Conservation (phyloP, 2,797 vertebrate species). For the Tachyglossus aculeatus region DNA sequence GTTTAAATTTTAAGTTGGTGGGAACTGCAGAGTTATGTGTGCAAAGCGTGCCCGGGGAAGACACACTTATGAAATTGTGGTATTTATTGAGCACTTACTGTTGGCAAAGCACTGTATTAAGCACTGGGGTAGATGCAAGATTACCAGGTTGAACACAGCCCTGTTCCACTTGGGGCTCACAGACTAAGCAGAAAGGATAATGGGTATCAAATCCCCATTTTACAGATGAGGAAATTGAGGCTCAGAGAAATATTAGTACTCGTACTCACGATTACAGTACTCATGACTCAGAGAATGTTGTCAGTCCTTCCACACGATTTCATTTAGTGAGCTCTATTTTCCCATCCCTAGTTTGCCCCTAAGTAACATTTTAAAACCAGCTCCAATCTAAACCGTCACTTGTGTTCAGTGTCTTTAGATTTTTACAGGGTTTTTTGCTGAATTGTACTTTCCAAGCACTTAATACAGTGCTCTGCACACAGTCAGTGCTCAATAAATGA, state of each 20-base stretch:
- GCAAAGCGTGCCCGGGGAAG: background rate
- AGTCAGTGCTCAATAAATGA: too few species aligned
- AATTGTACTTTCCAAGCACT: too few species aligned
- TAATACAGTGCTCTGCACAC: too few species aligned
- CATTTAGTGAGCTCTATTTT: slow-evolving; percentile 24
- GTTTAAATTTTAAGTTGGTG: background rate
- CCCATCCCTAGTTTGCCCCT: slow-evolving; percentile 39
- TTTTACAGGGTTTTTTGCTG: background rate
- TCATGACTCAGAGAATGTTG: background rate
- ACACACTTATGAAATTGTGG: background rate
- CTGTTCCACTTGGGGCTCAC: too few species aligned
- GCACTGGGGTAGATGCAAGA: too few species aligned
- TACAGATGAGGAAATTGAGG: too few species aligned
- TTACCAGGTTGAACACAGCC: too few species aligned
- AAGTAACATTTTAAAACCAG: slow-evolving; percentile 32
- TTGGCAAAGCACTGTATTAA: too few species aligned
- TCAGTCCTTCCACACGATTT: slow-evolving; percentile 8
- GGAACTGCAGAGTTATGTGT: background rate
- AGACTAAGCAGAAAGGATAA: too few species aligned
- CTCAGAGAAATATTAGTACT: slow-evolving; percentile 10
- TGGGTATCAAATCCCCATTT: too few species aligned
- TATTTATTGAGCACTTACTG: too few species aligned
- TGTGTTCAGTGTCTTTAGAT: slow-evolving; percentile 5
- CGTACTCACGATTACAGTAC: slow-evolving; percentile 1
- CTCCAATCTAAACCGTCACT: slow-evolving; percentile 20